phyloP scores from a whole-genome alignment of 2,888 invertebrate genomes.

The Pimpla rufipes region DNA sequence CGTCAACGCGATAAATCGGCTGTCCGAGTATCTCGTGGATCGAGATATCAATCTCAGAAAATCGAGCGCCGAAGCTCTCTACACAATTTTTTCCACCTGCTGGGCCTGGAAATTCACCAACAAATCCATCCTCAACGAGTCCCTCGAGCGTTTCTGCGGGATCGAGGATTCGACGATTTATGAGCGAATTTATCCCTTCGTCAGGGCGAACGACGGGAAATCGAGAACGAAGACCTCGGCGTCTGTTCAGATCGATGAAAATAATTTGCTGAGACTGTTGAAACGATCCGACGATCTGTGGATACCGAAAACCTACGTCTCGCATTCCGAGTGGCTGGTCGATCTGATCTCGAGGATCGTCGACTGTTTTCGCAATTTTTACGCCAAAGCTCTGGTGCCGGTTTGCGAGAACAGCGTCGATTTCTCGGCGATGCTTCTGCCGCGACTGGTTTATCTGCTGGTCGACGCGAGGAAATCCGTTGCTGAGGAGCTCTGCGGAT shows the following conservation, averaged over 20 bases:
- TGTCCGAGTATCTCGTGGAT: constrained; percentile 87
- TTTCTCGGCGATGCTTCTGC: constrained; percentile 89
- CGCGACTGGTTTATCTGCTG: constrained; percentile 89
- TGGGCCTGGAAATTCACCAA: constrained; percentile 72
- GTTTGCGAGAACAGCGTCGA: constrained; percentile 89
- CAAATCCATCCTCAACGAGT: background rate
- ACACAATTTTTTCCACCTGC: constrained; percentile 85
- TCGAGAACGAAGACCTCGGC: constrained; percentile 27
- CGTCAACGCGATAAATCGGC: constrained; percentile 84
- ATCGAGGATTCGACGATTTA: constrained; percentile 62
- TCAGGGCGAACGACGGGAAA: background rate
- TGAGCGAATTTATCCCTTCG: constrained; percentile 79
- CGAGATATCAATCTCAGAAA: constrained; percentile 87
- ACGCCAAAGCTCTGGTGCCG: constrained; percentile 87
- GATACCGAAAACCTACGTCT: constrained; percentile 80
- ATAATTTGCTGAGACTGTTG: constrained; percentile 75
- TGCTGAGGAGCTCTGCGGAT: constrained; percentile 84
- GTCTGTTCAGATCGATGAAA: constrained; percentile 76
- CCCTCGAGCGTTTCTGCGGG: background rate
- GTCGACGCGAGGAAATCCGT: constrained; percentile 79
- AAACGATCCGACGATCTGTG: constrained; percentile 79
- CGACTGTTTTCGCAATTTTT: constrained; percentile 86
- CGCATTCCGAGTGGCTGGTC: constrained; percentile 87
- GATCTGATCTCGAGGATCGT: constrained; percentile 86
- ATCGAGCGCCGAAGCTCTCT: constrained; percentile 87